phyloP scores from a whole-genome alignment of 1,140 invertebrate genomes.

The Cepaea nemoralis region DNA sequence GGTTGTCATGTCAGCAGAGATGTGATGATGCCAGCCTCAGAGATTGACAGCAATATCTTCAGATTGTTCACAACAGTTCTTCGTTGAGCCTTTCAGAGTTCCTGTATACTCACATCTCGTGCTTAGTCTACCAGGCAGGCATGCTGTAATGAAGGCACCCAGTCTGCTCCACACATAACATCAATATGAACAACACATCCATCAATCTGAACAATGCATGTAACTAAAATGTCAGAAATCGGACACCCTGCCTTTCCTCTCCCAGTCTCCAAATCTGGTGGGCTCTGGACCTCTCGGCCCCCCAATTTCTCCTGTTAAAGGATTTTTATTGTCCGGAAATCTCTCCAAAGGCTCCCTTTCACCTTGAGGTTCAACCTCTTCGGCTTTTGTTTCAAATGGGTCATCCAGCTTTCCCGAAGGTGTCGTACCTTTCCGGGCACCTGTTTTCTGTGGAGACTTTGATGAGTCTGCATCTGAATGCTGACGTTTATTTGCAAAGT shows the following conservation, averaged over 20 bases:
- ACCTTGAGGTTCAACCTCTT: conserved; percentile 77
- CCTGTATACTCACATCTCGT: no score
- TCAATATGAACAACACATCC: no score
- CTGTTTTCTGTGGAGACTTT: not conserved
- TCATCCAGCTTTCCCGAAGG: conserved; percentile 79
- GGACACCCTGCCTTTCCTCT: conserved; percentile 94
- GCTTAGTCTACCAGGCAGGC: no score
- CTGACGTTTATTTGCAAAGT: not conserved
- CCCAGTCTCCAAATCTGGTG: conserved; percentile 99
- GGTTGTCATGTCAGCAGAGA: no score
- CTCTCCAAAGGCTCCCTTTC: conserved; percentile 88
- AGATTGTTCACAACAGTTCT: no score
- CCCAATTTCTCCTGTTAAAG: conserved; percentile 91
- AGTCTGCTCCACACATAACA: no score
- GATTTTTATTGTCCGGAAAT: conserved; percentile 91
- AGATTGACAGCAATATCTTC: no score
- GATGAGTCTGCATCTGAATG: conserved; percentile 49
- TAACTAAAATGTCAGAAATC: conserved; percentile 84
- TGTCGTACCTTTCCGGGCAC: conserved; percentile 61
- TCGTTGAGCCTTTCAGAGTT: no score
- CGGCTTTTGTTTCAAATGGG: conserved; percentile 61
- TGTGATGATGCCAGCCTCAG: no score
- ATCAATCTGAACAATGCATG: no score
- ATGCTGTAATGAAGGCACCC: no score
- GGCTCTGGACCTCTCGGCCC: conserved; percentile 97